Conservation (phyloP, 2,888 invertebrate species). For the Lampropteryx suffumata region DNA sequence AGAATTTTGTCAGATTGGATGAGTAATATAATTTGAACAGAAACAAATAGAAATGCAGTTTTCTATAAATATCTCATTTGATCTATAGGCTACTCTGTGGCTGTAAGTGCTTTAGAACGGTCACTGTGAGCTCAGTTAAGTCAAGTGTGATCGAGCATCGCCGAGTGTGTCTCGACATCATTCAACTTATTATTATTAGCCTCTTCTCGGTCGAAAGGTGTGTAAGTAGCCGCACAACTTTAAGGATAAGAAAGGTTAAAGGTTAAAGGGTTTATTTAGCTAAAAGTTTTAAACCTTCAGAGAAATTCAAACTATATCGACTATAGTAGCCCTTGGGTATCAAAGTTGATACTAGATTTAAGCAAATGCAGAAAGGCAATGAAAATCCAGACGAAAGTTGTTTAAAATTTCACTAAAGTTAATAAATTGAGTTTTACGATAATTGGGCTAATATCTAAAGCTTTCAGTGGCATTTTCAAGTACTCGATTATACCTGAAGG, state of each 20-base stretch:
- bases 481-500: no score
- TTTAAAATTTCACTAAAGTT: no score
- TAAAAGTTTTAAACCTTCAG: neutral
- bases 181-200: conserved; percentile 10
- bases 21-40: neutral
- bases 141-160: conserved; percentile 10
- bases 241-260: neutral
- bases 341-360: no score
- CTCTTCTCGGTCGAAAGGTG: conserved; percentile 3
- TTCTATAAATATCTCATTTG: no score
- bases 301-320: neutral
- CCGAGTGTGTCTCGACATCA: neutral
- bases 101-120: conserved; percentile 3
- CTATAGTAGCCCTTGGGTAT: neutral
- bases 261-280: conserved; percentile 8
- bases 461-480: no score
- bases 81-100: neutral
- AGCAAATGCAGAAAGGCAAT: no score
- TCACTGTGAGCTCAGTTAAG: conserved; percentile 4
- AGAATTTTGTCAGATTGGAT: neutral
- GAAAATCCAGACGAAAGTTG: no score
- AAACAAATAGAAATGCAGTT: no score
- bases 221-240: conserved; percentile 7
- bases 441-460: no score
- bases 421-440: no score